Evolutionary conservation across 2,113 vertebrate species (phyloP).

Genomic region (Sminthopsis crassicaudata): DNA sequence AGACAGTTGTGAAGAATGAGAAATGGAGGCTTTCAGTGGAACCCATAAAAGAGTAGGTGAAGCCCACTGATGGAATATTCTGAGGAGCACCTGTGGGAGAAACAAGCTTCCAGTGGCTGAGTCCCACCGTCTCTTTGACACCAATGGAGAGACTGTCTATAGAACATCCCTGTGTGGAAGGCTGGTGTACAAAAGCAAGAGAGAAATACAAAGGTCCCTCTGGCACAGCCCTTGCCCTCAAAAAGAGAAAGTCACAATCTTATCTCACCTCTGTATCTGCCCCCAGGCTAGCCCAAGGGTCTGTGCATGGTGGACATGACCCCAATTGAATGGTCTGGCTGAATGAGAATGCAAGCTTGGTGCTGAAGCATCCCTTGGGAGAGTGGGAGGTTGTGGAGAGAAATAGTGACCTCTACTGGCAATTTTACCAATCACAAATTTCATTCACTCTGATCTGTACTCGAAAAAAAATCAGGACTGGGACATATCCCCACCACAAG

Average conservation of each 20-base stretch:
- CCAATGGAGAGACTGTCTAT: not conserved
- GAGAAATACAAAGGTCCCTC: not conserved
- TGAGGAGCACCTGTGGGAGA: not conserved
- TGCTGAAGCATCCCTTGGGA: not conserved
- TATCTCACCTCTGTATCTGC: not conserved
- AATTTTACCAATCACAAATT: not conserved
- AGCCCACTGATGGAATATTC: not conserved
- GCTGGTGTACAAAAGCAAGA: not conserved
- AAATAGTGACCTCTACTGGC: slow-evolving; percentile 86
- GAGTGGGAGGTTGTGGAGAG: slow-evolving; percentile 67
- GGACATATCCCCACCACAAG: not conserved
- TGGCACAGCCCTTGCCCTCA: not conserved
- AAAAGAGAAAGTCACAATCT: not conserved
- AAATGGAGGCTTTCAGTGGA: not conserved
- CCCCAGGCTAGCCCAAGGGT: not conserved
- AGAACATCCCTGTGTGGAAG: not conserved
- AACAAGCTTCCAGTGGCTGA: not conserved
- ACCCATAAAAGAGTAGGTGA: not conserved
- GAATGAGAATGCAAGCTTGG: not conserved
- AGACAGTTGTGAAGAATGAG: not conserved
- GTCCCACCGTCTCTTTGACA: no score
- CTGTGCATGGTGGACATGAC: not conserved
- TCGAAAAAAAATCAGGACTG: not conserved
- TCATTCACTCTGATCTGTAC: not conserved
- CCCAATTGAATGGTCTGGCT: not conserved